These are phyloP conservation scores for Carterocephalus palaemon DNA, from an alignment of 2,888 invertebrate genomes.

Conservation along the genomic window DNA sequence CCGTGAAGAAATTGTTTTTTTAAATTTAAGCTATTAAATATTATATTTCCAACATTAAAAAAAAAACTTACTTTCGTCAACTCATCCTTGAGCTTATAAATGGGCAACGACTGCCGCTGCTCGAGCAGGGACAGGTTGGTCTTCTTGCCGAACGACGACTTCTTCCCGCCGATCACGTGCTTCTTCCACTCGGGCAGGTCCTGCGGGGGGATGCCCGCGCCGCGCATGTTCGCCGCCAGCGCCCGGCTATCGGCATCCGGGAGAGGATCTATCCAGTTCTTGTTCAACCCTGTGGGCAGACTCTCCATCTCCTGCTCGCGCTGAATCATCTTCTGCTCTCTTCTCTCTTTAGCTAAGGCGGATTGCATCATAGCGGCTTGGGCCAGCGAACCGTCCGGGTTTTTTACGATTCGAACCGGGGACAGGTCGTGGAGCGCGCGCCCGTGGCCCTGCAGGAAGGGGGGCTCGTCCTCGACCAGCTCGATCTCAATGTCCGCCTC, in stretches of 20 bases:
- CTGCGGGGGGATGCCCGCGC: constrained; percentile 89
- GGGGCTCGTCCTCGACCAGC: constrained; percentile 98
- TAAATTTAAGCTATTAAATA: too few species aligned
- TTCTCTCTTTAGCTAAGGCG: constrained; percentile 96
- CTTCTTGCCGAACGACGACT: constrained; percentile 98
- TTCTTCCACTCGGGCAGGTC: constrained; percentile 99
- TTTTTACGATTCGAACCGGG: constrained; percentile 97
- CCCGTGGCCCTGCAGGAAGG: constrained; percentile 96
- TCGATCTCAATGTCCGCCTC: constrained; percentile 99
- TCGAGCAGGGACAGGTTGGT: constrained; percentile 96
- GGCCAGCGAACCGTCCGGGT: constrained; percentile 98
- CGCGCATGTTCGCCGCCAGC: constrained; percentile 88
- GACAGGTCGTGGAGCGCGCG: constrained; percentile 94
- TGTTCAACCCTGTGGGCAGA: constrained; percentile 87
- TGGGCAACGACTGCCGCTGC: constrained; percentile 96
- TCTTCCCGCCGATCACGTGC: constrained; percentile 97
- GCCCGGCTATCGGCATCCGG: constrained; percentile 88
- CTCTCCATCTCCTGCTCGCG: constrained; percentile 94
- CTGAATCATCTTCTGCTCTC: constrained; percentile 98
- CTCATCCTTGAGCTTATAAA: constrained; percentile 96
- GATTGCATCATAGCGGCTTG: constrained; percentile 99
- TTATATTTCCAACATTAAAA: too few species aligned
- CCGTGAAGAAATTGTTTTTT: too few species aligned
- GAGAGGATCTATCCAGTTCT: constrained; percentile 98
- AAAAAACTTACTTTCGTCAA: constrained; percentile 85